These are phyloP conservation scores for Chloroceryle inda DNA, from an alignment of 2,797 vertebrate genomes.

Conservation along the genomic window DNA sequence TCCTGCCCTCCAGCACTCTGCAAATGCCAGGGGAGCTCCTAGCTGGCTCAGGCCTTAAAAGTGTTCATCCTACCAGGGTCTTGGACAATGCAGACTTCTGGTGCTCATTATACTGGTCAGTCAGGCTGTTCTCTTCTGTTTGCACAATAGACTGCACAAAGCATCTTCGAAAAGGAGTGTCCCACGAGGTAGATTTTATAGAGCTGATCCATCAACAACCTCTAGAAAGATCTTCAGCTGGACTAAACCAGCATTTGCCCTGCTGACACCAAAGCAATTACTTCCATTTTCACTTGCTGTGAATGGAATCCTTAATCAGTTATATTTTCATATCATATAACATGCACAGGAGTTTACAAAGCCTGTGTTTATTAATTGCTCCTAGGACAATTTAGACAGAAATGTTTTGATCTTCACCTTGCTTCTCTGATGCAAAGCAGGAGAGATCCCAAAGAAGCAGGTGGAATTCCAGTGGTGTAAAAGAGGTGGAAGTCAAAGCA, in stretches of 20 bases:
- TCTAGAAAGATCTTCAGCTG: neutral
- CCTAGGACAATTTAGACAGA: neutral
- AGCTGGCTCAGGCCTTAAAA: neutral
- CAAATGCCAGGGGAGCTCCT: neutral
- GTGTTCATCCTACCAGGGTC: neutral
- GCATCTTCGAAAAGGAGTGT: neutral
- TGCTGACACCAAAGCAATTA: neutral
- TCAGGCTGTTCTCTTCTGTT: neutral
- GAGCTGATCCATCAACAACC: neutral
- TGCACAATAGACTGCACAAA: neutral
- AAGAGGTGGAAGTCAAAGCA: neutral
- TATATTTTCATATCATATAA: neutral
- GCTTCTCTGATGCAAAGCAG: neutral
- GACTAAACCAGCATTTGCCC: neutral
- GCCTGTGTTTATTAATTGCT: neutral
- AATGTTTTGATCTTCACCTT: neutral
- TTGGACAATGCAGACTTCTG: neutral
- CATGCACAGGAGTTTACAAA: neutral
- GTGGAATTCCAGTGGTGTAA: conserved; percentile 17
- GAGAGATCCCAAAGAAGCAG: neutral
- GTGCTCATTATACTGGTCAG: neutral
- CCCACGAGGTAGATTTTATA: neutral
- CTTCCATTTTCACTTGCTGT: neutral
- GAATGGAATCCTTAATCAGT: neutral
- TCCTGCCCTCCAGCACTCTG: neutral